Percentiles rank a stretch among this genome's conserved stretches.
Conservation (phyloP, 2,797 vertebrate species). For the Brachyrhaphis roseni region DNA sequence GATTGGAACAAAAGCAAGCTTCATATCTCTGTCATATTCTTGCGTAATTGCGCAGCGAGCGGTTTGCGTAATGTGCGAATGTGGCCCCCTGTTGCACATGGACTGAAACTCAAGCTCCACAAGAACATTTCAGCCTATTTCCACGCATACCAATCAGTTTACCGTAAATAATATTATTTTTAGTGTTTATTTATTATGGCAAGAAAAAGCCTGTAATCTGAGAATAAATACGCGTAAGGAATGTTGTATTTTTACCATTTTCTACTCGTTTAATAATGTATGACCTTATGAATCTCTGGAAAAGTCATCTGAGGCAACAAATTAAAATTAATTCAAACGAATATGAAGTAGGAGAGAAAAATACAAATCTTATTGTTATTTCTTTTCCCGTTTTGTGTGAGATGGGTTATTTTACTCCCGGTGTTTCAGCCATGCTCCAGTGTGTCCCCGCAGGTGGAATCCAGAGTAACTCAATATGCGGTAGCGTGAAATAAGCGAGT, state of each 20-base stretch:
- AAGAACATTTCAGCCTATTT: slow-evolving; percentile 14
- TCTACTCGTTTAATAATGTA: background rate
- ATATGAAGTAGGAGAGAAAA: background rate
- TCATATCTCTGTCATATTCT: slow-evolving; percentile 27
- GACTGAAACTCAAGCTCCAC: slow-evolving; percentile 21
- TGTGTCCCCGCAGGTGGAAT: slow-evolving; percentile 46
- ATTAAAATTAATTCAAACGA: background rate
- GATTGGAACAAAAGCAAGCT: slow-evolving; percentile 29
- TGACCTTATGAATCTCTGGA: background rate
- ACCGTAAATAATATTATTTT: background rate
- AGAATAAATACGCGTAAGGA: background rate
- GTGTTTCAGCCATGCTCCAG: background rate
- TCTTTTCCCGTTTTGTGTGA: background rate
- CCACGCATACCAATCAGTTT: slow-evolving; percentile 8
- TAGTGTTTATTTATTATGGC: background rate
- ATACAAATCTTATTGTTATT: background rate
- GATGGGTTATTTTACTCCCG: background rate
- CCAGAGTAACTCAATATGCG: slow-evolving; percentile 61
- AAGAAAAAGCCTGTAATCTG: background rate
- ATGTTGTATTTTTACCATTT: background rate
- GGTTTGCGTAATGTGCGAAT: slow-evolving; percentile 34
- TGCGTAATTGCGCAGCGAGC: slow-evolving; percentile 68
- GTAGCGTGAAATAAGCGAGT: slow-evolving; percentile 70
- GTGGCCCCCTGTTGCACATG: slow-evolving; percentile 10
- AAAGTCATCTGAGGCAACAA: background rate